phyloP scores from a whole-genome alignment of 1,140 invertebrate genomes.

The Antheraea pernyi region DNA sequence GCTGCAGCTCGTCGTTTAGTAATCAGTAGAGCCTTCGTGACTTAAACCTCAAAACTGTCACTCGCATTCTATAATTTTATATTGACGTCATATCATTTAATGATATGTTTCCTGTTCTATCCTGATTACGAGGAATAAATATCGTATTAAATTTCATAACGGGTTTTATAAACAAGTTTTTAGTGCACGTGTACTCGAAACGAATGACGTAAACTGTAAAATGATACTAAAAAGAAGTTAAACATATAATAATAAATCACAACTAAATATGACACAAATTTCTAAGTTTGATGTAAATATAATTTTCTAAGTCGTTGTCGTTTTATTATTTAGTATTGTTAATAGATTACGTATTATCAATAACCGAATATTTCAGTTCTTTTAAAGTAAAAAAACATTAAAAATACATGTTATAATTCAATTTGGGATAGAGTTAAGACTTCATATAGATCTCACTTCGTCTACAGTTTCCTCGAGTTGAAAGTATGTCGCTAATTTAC shows the following conservation, averaged over 20 bases:
- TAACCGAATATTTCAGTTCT: not conserved
- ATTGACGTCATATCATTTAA: constrained; percentile 11
- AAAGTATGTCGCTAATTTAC: no score
- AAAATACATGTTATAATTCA: no score
- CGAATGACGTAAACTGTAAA: constrained; percentile 6
- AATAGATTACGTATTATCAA: not conserved
- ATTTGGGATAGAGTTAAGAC: no score
- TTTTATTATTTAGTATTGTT: constrained; percentile 2
- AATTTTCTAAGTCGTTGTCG: not conserved
- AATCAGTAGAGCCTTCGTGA: constrained; percentile 25
- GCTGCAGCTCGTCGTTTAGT: constrained; percentile 17
- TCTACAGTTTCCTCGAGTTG: no score
- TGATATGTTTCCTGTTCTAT: not conserved
- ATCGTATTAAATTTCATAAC: not conserved
- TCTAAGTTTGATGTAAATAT: constrained; percentile 1
- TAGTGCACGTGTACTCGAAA: not conserved
- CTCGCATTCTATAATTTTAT: constrained; percentile 19
- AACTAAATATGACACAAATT: not conserved
- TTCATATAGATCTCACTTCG: no score
- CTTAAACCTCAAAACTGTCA: constrained; percentile 17
- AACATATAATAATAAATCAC: constrained; percentile 5
- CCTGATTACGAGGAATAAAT: not conserved
- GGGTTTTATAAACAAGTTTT: constrained; percentile 1
- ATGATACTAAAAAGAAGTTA: constrained; percentile 10
- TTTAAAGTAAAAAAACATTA: no score